Conservation (phyloP, 2,797 vertebrate species). For the Cephalopachus bancanus region DNA sequence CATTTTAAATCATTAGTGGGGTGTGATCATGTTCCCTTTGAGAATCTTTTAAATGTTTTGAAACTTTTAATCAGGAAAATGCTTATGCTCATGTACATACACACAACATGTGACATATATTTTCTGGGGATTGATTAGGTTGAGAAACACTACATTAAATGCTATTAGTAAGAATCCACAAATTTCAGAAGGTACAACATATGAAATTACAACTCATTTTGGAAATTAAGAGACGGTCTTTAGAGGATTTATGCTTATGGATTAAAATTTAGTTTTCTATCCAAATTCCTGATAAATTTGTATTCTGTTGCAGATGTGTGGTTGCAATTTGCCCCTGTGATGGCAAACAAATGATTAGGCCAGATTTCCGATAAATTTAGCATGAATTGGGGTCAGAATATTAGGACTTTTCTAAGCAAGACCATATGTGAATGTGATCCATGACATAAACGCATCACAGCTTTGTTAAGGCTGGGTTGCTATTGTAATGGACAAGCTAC, state of each 20-base stretch:
- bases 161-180: neutral
- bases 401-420: neutral
- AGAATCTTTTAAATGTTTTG: conserved; percentile 30
- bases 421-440: neutral
- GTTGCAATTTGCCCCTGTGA: neutral
- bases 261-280: neutral
- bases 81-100: neutral
- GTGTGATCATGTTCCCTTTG: neutral
- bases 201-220: conserved; percentile 1
- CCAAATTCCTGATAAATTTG: neutral
- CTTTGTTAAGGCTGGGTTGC: neutral
- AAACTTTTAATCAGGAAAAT: neutral
- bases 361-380: conserved; percentile 16
- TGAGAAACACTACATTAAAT: neutral
- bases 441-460: neutral
- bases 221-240: neutral
- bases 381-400: neutral
- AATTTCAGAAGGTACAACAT: neutral
- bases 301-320: neutral
- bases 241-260: neutral
- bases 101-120: neutral
- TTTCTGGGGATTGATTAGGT: neutral
- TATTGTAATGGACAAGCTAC: neutral
- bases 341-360: neutral
- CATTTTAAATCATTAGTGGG: neutral